A percentile compares a stretch with the other conserved stretches of the same genome.
These are phyloP conservation scores for Galbula dea DNA, from an alignment of 2,113 vertebrate species.

Conservation along the genomic window DNA sequence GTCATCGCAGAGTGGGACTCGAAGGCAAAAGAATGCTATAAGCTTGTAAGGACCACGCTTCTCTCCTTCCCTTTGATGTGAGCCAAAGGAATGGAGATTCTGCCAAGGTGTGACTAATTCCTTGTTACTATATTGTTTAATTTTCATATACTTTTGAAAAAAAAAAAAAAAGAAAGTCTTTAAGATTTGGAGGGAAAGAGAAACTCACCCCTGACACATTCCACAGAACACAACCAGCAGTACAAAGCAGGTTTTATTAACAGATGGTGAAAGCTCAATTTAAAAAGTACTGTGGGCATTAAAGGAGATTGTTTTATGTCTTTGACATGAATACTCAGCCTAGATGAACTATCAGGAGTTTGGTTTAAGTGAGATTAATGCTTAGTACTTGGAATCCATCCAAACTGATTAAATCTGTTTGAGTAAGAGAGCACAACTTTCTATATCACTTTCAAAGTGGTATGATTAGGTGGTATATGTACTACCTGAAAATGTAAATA, in stretches of 20 bases:
- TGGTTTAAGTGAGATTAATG: conserved; percentile 75
- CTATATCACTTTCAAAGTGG: conserved; percentile 68
- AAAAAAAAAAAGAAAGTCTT: conserved; percentile 32
- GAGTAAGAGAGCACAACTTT: conserved; percentile 71
- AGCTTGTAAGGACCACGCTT: conserved; percentile 10
- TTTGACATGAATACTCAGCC: conserved; percentile 68
- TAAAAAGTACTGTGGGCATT: conserved; percentile 65
- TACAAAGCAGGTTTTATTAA: conserved; percentile 69
- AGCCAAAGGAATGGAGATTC: conserved; percentile 46
- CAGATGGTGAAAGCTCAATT: conserved; percentile 64
- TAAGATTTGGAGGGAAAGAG: conserved; percentile 26
- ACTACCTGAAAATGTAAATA: conserved; percentile 45
- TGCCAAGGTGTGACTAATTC: conserved; percentile 43
- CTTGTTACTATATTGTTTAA: conserved; percentile 51
- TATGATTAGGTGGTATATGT: conserved; percentile 29
- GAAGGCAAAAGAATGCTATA: conserved; percentile 16
- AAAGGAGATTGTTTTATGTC: conserved; percentile 72
- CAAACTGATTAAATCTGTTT: conserved; percentile 77
- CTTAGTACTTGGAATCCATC: conserved; percentile 67
- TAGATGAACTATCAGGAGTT: conserved; percentile 69
- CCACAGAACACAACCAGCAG: conserved; percentile 13
- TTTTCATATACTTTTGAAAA: conserved; percentile 25
- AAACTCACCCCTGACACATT: conserved; percentile 41
- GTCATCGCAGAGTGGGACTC: conserved; percentile 59
- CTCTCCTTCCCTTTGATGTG: conserved; percentile 35